A percentile compares a stretch with the other conserved stretches of the same genome.
phyloP scores from a whole-genome alignment of 2,888 invertebrate species.

The Catocala fraxini region DNA sequence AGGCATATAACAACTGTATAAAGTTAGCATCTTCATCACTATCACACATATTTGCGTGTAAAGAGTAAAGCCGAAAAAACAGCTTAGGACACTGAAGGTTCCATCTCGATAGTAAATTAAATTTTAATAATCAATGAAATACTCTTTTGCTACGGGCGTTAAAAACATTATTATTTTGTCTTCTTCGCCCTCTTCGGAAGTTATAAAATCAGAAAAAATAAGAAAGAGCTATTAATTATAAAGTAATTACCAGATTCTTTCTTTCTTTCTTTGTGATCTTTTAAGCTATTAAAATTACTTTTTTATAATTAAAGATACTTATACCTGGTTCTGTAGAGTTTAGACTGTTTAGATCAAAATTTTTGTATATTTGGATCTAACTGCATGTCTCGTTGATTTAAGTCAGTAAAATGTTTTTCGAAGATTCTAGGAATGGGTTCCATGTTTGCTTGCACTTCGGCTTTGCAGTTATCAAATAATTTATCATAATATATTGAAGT shows the following conservation, averaged over 20 bases:
- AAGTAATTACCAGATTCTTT: no score
- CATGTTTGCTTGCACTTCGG: not conserved
- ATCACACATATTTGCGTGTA: not conserved
- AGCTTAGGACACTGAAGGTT: not conserved
- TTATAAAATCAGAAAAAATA: not conserved
- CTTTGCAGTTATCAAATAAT: no score
- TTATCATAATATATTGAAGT: no score
- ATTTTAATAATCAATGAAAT: not conserved
- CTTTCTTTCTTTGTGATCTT: no score
- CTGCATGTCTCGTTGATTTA: not conserved
- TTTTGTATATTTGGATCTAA: not conserved
- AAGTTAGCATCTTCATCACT: not conserved
- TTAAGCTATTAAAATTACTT: not conserved
- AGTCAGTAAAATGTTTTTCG: not conserved
- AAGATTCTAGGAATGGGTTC: not conserved
- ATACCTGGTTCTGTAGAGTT: not conserved
- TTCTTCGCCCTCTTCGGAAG: not conserved
- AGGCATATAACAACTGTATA: slow-evolving; percentile 3
- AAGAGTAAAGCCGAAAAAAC: not conserved
- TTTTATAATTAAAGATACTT: slow-evolving; percentile 2
- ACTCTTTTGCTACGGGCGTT: not conserved
- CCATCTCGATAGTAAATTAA: not conserved
- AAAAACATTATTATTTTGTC: not conserved
- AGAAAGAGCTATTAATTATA: no score
- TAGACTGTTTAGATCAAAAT: not conserved